These are phyloP conservation scores for Tetragonisca angustula DNA, from an alignment of 2,888 invertebrate species.

Conservation along the genomic window DNA sequence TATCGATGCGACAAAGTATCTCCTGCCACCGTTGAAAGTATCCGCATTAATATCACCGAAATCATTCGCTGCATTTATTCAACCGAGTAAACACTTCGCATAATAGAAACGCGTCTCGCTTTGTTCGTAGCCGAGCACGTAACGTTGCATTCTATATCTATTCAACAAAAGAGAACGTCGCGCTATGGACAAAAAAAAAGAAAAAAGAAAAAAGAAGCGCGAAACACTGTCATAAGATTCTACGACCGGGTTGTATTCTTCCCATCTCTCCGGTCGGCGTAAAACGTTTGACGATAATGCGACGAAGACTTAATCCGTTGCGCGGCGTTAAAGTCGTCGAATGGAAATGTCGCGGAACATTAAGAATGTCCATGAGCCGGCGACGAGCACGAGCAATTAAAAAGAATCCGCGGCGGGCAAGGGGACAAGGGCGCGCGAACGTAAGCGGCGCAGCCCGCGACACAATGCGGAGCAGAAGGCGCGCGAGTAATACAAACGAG, in stretches of 20 bases:
- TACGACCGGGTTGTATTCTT: not conserved
- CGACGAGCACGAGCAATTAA: conserved; percentile 25
- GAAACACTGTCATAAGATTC: not conserved
- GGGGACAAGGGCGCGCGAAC: no score
- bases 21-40: no score
- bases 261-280: not conserved
- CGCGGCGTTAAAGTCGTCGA: conserved; percentile 6
- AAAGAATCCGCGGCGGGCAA: not conserved
- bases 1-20: no score
- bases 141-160: no score
- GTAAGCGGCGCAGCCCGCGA: not conserved
- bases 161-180: no score
- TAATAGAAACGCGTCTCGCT: no score
- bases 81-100: no score
- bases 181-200: no score
- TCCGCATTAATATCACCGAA: no score
- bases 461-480: not conserved
- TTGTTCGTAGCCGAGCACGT: no score
- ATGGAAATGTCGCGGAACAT: conserved; percentile 25
- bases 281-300: conserved; percentile 2
- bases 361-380: conserved; percentile 31
- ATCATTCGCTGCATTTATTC: no score
- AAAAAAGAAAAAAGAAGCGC: not conserved
- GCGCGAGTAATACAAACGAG: conserved; percentile 21
- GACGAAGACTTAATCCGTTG: conserved; percentile 25